A percentile compares a stretch with the other conserved stretches of the same genome.
Conservation (phyloP, 2,888 invertebrate genomes). For the Hoplodrina blanda region DNA sequence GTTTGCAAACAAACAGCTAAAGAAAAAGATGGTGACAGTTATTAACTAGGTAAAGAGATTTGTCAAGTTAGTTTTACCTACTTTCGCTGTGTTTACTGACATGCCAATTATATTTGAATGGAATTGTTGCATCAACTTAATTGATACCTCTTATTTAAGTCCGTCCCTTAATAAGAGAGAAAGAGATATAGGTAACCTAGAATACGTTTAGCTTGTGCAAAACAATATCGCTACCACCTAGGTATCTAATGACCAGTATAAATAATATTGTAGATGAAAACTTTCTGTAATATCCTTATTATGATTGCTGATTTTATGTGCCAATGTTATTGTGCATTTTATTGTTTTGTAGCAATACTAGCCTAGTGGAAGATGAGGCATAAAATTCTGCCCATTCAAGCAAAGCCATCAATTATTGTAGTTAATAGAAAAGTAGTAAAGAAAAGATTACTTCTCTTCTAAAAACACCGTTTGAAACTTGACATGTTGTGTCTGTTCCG, state of each 20-base stretch:
- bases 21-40: too few species aligned
- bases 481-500: neutral
- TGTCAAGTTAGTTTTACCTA: too few species aligned
- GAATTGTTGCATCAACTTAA: too few species aligned
- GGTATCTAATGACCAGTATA: neutral
- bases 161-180: too few species aligned
- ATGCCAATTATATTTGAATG: too few species aligned
- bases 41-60: too few species aligned
- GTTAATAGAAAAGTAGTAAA: neutral
- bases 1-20: too few species aligned
- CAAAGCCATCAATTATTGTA: neutral
- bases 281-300: conserved; percentile 16
- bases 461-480: neutral
- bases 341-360: conserved; percentile 15
- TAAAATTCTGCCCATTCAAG: conserved; percentile 1
- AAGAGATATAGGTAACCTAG: too few species aligned
- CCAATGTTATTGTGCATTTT: conserved; percentile 13
- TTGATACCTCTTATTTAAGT: too few species aligned
- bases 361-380: neutral
- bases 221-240: neutral
- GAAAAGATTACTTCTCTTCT: neutral
- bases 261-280: neutral
- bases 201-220: too few species aligned
- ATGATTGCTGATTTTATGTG: conserved; percentile 14
- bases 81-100: too few species aligned